phyloP scores from a whole-genome alignment of 2,113 vertebrate species.

The Brachypteracias leptosomus region DNA sequence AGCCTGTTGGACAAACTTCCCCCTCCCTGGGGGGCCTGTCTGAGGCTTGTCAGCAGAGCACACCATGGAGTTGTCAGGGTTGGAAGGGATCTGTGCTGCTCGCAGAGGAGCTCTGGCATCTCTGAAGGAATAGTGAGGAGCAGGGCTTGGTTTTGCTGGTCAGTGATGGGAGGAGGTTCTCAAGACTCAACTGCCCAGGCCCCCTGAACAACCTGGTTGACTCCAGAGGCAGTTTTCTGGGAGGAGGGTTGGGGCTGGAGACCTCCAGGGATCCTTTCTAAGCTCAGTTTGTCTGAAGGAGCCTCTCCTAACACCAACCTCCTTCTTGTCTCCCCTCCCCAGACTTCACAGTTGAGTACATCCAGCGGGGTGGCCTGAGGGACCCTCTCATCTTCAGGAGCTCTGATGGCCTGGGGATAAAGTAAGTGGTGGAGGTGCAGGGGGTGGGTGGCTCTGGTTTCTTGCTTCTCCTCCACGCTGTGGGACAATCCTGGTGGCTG shows the following conservation, averaged over 20 bases:
- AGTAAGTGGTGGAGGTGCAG: slow-evolving; percentile 75
- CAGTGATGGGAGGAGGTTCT: neutral
- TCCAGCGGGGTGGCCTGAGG: slow-evolving; percentile 92
- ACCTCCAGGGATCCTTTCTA: neutral
- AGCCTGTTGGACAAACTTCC: neutral
- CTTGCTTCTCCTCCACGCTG: neutral
- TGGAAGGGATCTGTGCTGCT: no score
- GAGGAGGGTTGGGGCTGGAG: neutral
- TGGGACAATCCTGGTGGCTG: neutral
- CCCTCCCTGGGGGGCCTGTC: neutral
- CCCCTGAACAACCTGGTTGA: neutral
- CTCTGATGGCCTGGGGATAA: slow-evolving; percentile 90
- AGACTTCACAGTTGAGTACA: slow-evolving; percentile 98
- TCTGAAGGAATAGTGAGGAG: neutral
- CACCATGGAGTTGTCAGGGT: no score
- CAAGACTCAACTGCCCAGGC: neutral
- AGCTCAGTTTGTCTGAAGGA: neutral
- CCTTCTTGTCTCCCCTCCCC: slow-evolving; percentile 1
- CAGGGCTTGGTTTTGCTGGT: neutral
- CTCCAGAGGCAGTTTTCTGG: neutral
- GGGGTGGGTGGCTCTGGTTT: neutral
- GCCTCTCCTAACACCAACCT: neutral
- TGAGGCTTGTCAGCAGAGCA: neutral
- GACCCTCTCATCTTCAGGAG: slow-evolving; percentile 93
- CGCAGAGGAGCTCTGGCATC: neutral